Percentiles rank a stretch among this genome's conserved stretches.
These are phyloP conservation scores for Phytoseiulus persimilis DNA, from an alignment of 2,888 invertebrate species.

Conservation along the genomic window DNA sequence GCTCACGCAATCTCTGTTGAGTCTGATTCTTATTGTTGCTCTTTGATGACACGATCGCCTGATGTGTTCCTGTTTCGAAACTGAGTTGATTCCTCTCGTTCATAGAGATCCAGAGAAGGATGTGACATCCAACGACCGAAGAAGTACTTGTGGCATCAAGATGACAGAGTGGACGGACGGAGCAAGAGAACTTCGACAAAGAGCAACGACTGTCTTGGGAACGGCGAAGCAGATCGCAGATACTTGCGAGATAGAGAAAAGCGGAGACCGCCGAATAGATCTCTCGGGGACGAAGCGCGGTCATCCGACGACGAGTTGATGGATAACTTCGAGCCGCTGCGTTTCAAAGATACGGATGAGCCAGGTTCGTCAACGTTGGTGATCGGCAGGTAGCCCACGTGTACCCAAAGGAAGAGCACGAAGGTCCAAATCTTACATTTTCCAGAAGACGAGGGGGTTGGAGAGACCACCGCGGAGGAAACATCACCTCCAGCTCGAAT, in stretches of 20 bases:
- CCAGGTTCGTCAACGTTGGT: background rate
- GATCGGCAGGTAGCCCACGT: too few species aligned
- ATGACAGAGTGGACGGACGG: background rate
- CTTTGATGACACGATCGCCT: background rate
- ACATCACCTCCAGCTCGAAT: background rate
- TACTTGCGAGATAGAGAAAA: background rate
- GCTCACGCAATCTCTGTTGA: too few species aligned
- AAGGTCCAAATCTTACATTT: too few species aligned
- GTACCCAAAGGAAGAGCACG: too few species aligned
- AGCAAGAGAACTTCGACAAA: background rate
- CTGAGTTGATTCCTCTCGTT: background rate
- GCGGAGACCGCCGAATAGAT: background rate
- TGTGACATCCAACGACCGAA: background rate
- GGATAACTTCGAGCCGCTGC: background rate
- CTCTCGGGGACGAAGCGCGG: background rate
- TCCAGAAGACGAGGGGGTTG: background rate
- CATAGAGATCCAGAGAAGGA: background rate
- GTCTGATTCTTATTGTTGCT: too few species aligned
- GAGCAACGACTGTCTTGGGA: background rate
- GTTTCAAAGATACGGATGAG: background rate
- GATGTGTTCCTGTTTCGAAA: too few species aligned
- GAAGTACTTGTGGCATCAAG: background rate
- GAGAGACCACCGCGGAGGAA: background rate
- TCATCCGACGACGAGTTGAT: background rate
- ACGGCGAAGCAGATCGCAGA: background rate